Conservation (phyloP, 2,797 vertebrate genomes). For the Pteronotus mesoamericanus region DNA sequence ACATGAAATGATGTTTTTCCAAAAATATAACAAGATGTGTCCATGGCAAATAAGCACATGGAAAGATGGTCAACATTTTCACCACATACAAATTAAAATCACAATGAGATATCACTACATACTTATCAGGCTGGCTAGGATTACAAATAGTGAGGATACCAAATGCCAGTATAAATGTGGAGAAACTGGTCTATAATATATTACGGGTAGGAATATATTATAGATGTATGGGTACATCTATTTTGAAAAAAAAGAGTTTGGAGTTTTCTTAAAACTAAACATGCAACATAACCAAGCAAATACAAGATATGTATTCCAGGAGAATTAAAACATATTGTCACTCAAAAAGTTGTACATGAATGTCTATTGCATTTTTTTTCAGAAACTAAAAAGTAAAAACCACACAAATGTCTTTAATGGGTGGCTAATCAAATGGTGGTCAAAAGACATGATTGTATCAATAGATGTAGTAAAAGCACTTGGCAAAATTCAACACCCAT, state of each 20-base stretch:
- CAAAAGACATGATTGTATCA: no score
- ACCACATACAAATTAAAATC: background rate
- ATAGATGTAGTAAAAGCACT: no score
- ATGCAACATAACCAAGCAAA: background rate
- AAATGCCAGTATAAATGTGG: background rate
- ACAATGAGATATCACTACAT: background rate
- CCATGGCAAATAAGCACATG: no score
- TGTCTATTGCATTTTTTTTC: background rate
- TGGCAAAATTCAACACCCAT: no score
- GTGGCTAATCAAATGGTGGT: background rate
- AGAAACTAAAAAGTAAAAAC: background rate
- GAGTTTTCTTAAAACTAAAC: background rate
- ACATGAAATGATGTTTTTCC: background rate
- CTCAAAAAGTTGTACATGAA: background rate
- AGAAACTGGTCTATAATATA: background rate
- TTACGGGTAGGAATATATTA: background rate
- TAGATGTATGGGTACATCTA: no score
- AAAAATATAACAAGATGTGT: background rate
- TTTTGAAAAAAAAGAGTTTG: background rate
- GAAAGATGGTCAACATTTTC: background rate
- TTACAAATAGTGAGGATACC: background rate
- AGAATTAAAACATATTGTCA: background rate
- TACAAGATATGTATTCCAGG: background rate
- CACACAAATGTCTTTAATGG: background rate
- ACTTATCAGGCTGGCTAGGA: background rate